phyloP scores from a whole-genome alignment of 2,113 vertebrate species.

The Calyptommatus sinebrachiatus region DNA sequence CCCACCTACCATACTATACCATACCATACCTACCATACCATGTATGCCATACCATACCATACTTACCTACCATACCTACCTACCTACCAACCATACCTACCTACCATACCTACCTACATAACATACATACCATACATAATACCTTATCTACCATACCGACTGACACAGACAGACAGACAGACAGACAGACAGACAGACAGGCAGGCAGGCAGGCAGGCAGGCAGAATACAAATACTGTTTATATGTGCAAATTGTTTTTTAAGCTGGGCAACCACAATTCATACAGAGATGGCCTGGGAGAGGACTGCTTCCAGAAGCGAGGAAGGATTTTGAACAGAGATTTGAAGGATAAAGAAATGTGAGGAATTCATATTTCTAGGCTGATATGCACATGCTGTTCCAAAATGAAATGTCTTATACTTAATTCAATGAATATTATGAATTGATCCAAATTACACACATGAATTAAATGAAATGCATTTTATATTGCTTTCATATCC shows the following conservation, averaged over 20 bases:
- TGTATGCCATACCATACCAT: no score
- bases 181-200: no score
- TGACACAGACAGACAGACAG: no score
- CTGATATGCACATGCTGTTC: conserved; percentile 18
- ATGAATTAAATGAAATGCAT: conserved; percentile 44
- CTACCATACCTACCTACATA: no score
- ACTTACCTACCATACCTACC: no score
- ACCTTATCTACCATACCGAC: no score
- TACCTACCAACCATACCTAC: no score
- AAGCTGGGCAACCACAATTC: neutral
- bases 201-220: no score
- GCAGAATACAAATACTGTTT: neutral
- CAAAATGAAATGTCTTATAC: neutral
- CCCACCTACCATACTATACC: no score
- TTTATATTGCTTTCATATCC: conserved; percentile 39
- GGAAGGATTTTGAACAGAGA: neutral
- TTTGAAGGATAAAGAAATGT: conserved; percentile 8
- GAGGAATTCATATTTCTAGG: neutral
- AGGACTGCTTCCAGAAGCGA: neutral
- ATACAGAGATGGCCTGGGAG: neutral
- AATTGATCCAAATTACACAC: conserved; percentile 47
- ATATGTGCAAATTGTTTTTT: neutral
- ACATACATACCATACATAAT: no score
- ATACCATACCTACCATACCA: no score
- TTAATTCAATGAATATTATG: conserved; percentile 42